Evolutionary conservation across 2,797 vertebrate species (phyloP), one percentile per base, ranked within the genome.

Genomic region (Neosalanx taihuensis): DNA sequence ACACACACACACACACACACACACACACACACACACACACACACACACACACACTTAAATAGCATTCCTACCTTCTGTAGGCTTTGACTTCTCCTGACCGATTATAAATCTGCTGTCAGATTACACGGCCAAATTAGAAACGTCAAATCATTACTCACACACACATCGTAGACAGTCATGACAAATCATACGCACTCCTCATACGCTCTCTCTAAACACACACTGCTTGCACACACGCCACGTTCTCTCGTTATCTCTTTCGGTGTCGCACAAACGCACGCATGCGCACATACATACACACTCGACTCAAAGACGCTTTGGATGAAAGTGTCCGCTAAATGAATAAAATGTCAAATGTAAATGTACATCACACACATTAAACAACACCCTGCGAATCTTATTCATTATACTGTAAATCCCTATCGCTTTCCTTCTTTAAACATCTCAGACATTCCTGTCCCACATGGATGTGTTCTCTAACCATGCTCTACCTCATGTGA

Each of bases 401-500:
- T n/a, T 7, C 51, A 0, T 33, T 57, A 33, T 15, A 57, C 3
- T 18, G 56, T 58, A 0, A n/a, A 10, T 29, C 23, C 10, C 59
- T 61, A 13, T 61, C 4, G 2, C 9, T 29, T 5, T 26, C 59
- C 12, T 26, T 61, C 29, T 1, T 9, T 6, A 29, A 61, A 29
- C 29, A 33, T 33, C 15, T 35, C 4, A 63, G 26, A 10, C 67
- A 59, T 26, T 13, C 20, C 7, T 6, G 13, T 51, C 51, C 49
- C 4, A 37, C n/a, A 41, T 9, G 17, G n/a, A 29, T 15, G 58
- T 61, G 60, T 15, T n/a, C 23, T 31, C 29, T 10, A 63, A 31
- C 73, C 72, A 65, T 0, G 63, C 66, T 71, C 33, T 67, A 12
- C n/a, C 64, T 59, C 67, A 81, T 68, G 6, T 56, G 41, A 86